Evolutionary conservation across 2,888 invertebrate species (phyloP), one percentile per base, ranked within the genome.

Genomic region (Drosophila seclusa): DNA sequence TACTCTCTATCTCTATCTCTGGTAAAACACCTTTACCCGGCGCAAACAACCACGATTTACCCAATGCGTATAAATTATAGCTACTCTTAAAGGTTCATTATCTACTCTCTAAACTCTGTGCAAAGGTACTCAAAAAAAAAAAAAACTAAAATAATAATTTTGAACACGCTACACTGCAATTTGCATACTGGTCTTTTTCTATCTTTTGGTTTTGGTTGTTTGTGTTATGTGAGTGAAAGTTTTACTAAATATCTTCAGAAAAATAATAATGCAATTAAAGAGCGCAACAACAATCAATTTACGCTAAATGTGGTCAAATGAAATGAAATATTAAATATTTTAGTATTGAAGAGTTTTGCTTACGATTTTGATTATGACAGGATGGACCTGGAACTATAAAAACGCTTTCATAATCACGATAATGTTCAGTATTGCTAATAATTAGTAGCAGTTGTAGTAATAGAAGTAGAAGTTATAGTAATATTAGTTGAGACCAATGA

Each of bases 361-460:
- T 95, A 95, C 94, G 94, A 94, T 94, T 94, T 92, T 94, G 94
- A 93, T 94, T 94, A 94, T 92, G 92, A 91, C 94, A 94, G 94
- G 94, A 94, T 94, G 94, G 94, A 94, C 94, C 94, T 93, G 94
- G 94, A 94, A 95, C 95, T 94, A 95, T 95, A 95, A 95, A 95
- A 93, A 95, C 95, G 94, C 95, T 95, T 94, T 95, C 95, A 94
- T 95, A 95, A 95, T 95, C 95, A 94, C 95, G 95, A 94, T 95
- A 94, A 92, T 94, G 94, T 93, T 95, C 94, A 93, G 94, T 94
- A 93, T 94, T 94, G 94, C 93, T 93, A 80, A 68, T 50, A 38
- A 93, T 80, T 68, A 71, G 50, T 32, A 66, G 61, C 53, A 32
- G 66, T 45, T 52, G 34, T 49, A 70, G 45, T 63, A 65, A 45